Evolutionary conservation across 2,888 invertebrate genomes (phyloP).

Genomic region (Lycocerus yunnanus): DNA sequence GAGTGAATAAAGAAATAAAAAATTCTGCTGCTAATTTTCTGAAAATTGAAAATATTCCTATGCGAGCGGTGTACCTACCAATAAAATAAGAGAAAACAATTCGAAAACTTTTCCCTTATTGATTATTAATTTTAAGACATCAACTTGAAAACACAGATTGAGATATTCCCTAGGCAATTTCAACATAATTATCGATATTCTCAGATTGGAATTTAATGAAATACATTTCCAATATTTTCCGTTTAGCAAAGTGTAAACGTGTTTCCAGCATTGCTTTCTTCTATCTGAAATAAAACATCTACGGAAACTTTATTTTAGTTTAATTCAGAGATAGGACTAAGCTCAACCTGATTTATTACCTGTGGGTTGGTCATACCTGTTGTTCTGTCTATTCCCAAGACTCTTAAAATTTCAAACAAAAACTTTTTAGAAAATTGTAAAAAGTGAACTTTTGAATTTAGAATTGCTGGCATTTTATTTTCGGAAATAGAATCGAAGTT

Average conservation of each 20-base stretch:
- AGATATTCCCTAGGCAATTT: not conserved
- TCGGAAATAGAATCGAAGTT: too few species aligned
- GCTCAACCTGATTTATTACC: not conserved
- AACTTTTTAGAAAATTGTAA: not conserved
- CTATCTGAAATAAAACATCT: not conserved
- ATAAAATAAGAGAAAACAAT: not conserved
- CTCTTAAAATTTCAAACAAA: not conserved
- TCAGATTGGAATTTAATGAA: not conserved
- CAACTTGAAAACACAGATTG: not conserved
- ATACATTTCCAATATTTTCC: not conserved
- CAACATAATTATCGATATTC: not conserved
- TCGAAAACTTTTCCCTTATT: not conserved
- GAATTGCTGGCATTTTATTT: not conserved
- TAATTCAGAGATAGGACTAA: not conserved
- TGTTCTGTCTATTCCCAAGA: not conserved
- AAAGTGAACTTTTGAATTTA: not conserved
- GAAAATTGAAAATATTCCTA: too few species aligned
- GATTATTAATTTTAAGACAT: not conserved
- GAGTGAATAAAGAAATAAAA: too few species aligned
- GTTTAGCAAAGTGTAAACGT: not conserved
- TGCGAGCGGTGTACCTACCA: too few species aligned
- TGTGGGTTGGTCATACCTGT: conserved; percentile 1
- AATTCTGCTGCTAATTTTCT: too few species aligned
- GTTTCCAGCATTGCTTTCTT: not conserved
- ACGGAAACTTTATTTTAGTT: not conserved